Percentiles rank a stretch among this genome's conserved stretches.
Conservation (phyloP, 2,797 vertebrate species). For the Myripristis jacobus region DNA sequence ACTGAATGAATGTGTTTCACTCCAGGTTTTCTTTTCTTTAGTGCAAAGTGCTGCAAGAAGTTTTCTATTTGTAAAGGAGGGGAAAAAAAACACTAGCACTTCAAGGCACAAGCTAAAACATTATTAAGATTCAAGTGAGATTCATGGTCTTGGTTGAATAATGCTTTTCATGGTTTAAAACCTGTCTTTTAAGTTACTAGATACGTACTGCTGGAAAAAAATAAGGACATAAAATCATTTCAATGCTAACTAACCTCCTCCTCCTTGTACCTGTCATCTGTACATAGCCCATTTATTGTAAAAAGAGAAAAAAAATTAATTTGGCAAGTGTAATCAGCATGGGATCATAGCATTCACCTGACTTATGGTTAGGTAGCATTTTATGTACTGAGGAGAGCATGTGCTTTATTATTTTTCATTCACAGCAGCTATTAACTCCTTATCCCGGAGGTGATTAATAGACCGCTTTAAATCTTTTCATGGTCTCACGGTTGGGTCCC, state of each 20-base stretch:
- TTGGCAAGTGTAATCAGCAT: background rate
- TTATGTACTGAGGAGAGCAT: background rate
- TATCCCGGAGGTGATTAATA: background rate
- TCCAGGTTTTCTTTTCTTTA: conserved; percentile 45
- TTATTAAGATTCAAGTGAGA: conserved; percentile 36
- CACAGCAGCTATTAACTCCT: background rate
- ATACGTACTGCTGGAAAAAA: background rate
- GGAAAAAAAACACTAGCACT: conserved; percentile 9
- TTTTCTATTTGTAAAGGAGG: conserved; percentile 47
- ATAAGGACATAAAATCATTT: no score
- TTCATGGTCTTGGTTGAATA: conserved; percentile 32
- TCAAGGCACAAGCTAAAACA: conserved; percentile 41
- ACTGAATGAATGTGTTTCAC: conserved; percentile 57
- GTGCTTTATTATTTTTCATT: conserved; percentile 6
- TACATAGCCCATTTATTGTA: background rate
- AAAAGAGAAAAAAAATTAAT: no score
- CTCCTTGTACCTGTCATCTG: background rate
- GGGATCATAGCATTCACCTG: background rate
- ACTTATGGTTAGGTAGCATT: background rate
- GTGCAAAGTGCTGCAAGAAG: conserved; percentile 24
- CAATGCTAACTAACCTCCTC: no score
- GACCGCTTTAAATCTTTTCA: background rate
- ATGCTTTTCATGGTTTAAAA: background rate
- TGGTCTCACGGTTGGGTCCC: no score
- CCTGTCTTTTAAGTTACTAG: conserved; percentile 13